Conservation (phyloP, 2,888 invertebrate species). For the Tinea pellionella region DNA sequence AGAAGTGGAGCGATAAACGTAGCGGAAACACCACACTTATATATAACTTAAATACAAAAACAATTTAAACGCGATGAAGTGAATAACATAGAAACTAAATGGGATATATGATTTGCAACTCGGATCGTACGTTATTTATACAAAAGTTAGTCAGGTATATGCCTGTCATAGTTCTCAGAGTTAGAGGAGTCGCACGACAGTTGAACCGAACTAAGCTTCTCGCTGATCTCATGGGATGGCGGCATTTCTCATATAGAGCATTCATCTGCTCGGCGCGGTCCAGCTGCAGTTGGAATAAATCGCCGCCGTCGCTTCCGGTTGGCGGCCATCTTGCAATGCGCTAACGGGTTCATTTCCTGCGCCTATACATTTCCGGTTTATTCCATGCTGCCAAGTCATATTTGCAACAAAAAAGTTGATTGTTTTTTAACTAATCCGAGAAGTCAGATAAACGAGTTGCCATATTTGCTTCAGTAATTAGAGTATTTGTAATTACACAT, state of each 20-base stretch:
- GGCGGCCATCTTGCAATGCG: conserved; percentile 59
- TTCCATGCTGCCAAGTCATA: conserved; percentile 55
- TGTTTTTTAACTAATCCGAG: not conserved
- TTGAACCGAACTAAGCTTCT: not conserved
- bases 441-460: not conserved
- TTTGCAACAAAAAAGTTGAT: conserved; percentile 24
- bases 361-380: conserved; percentile 63
- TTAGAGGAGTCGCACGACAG: not conserved
- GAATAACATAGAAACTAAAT: not conserved
- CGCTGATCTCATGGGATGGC: conserved; percentile 1
- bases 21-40: conserved; percentile 13
- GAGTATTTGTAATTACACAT: not conserved
- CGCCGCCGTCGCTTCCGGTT: conserved; percentile 36
- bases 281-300: conserved; percentile 45
- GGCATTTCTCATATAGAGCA: conserved; percentile 8
- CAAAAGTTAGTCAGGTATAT: not conserved
- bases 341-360: conserved; percentile 68
- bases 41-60: conserved; percentile 15
- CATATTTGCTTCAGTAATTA: not conserved
- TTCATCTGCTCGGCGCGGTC: conserved; percentile 23
- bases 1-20: not conserved
- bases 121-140: not conserved
- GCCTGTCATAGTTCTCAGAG: not conserved
- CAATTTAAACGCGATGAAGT: not conserved
- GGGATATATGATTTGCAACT: conserved; percentile 4